Base-by-base conservation (phyloP, 2,797 vertebrate genomes). In the Morelia viridis region DNA sequence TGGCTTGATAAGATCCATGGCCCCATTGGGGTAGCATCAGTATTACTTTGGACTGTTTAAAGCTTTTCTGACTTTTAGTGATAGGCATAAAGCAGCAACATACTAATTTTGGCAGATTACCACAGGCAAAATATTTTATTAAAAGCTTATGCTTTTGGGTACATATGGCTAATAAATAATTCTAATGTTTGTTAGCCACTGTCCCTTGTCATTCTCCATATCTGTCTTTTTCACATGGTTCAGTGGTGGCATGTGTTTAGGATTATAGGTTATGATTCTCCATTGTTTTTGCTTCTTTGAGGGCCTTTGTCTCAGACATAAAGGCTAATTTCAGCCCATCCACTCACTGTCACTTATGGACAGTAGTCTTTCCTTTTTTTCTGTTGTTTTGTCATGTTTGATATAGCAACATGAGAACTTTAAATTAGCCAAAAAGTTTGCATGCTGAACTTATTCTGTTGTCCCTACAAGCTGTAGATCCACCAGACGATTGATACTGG, bases 341-440 rank as follows among this genome's bases (percentile, higher is more conserved):
- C 91, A 41, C 96, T 76, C 41, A 93, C 97, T 97, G 97, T 97
- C 96, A 95, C 97, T 97, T 71, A 96, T 95, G 96, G 94, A 97
- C 97, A 97, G 97, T 97, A 97, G 97, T 96, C 95, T 97, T 95
- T 97, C 96, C 12, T 96, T 96, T 96, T 41, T 96, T 96, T 96
- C 96, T 95, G 91, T 95, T 94, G 94, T 96, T 97, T 97, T 97
- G 97, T 97, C 97, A 96, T 96, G 95, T 97, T 97, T 97, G 97
- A 97, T 97, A 97, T 95, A 13, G 94, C 96, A 93, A 95, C 97
- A 95, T 95, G 93, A 97, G 96, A 96, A 95, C 96, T 98, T 97
- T 97, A 97, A 97, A 98, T 98, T 96, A 98, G 97, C 96, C 95
- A 93, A 96, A 97, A 95, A 1, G 93, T 97, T 96, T 96, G 94